Evolutionary conservation across 2,888 invertebrate genomes (phyloP).

Genomic region (Scaptomyza tumidula): DNA sequence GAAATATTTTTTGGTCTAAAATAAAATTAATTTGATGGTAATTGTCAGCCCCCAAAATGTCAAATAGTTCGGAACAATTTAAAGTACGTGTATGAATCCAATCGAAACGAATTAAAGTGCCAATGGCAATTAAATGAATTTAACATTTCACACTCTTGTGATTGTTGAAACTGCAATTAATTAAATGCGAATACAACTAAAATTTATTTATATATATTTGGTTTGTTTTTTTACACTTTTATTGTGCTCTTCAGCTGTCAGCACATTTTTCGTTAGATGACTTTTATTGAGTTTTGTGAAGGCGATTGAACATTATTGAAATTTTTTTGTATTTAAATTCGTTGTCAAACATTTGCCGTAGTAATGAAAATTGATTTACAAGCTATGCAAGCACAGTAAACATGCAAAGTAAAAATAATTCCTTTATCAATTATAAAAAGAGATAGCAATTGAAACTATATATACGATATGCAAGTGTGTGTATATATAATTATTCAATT

Average conservation of each 20-base stretch:
- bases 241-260: slow-evolving; percentile 43
- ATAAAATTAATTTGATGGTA: slow-evolving; percentile 40
- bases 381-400: slow-evolving; percentile 34
- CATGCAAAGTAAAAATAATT: slow-evolving; percentile 23
- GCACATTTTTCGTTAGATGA: slow-evolving; percentile 32
- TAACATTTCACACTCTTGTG: slow-evolving; percentile 58
- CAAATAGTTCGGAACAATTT: slow-evolving; percentile 52
- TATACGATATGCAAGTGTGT: slow-evolving; percentile 9
- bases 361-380: slow-evolving; percentile 67
- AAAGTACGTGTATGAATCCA: slow-evolving; percentile 28
- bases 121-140: slow-evolving; percentile 52
- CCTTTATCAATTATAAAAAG: not conserved
- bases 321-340: slow-evolving; percentile 50
- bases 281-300: slow-evolving; percentile 61
- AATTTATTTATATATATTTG: slow-evolving; percentile 36
- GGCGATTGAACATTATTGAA: slow-evolving; percentile 34
- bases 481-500: slow-evolving; percentile 70
- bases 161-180: slow-evolving; percentile 58
- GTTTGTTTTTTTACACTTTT: slow-evolving; percentile 9
- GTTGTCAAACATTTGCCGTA: slow-evolving; percentile 45
- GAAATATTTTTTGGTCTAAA: slow-evolving; percentile 10
- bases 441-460: slow-evolving; percentile 27
- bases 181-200: slow-evolving; percentile 24
- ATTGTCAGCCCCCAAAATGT: slow-evolving; percentile 49
- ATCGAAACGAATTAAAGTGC: slow-evolving; percentile 39